phyloP scores from a whole-genome alignment of 2,888 invertebrate species.

The Acleris cristana region DNA sequence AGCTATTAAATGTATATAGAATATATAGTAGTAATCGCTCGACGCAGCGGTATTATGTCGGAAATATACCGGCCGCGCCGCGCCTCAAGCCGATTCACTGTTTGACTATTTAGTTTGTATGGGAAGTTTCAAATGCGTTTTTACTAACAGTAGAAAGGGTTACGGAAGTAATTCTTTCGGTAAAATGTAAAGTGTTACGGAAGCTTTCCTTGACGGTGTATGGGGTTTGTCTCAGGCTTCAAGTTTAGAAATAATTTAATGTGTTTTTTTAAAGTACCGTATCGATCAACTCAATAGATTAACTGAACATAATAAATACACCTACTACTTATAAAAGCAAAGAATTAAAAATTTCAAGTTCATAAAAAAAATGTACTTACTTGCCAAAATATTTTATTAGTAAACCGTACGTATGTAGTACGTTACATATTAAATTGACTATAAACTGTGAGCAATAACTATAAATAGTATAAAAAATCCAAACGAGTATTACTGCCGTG shows the following conservation, averaged over 20 bases:
- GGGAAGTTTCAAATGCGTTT: constrained; percentile 78
- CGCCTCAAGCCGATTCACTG: constrained; percentile 78
- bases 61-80: constrained; percentile 82
- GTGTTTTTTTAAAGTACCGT: constrained; percentile 23
- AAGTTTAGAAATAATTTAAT: constrained; percentile 53
- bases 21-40: constrained; percentile 85
- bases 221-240: constrained; percentile 57
- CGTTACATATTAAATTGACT: too few relatives aligned
- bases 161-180: constrained; percentile 70
- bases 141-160: constrained; percentile 70
- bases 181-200: constrained; percentile 74
- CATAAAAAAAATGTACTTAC: too few relatives aligned
- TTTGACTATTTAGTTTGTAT: constrained; percentile 82
- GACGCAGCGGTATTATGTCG: constrained; percentile 85
- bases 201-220: constrained; percentile 76
- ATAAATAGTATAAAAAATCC: too few relatives aligned
- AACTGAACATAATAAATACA: not conserved
- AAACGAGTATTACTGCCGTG: too few relatives aligned
- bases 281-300: not conserved
- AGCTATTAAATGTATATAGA: constrained; percentile 85
- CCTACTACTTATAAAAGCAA: not conserved
- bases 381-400: too few relatives aligned
- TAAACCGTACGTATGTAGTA: too few relatives aligned
- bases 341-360: not conserved
- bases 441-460: too few relatives aligned